Percentiles rank a stretch among this genome's conserved stretches.
Conservation (phyloP, 2,113 vertebrate genomes). For the Pholis gunnellus region DNA sequence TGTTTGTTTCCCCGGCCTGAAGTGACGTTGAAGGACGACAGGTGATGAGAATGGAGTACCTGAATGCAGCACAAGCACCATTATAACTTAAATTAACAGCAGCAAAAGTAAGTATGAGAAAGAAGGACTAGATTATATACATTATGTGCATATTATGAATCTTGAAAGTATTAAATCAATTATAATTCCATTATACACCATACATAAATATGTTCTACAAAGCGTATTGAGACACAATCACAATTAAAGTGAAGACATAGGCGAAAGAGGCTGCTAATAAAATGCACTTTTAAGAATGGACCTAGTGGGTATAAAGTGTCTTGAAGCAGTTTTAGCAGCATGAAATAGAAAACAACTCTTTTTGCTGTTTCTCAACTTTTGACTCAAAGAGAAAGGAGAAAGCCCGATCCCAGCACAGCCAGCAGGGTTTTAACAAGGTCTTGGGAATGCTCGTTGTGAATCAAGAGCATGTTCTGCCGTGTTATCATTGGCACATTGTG, state of each 20-base stretch:
- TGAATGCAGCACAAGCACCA: neutral
- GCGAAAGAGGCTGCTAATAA: neutral
- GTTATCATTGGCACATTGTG: slow-evolving; percentile 18
- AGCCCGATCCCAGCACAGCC: neutral
- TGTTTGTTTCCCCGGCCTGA: neutral
- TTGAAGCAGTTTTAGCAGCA: neutral
- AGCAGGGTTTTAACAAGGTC: neutral
- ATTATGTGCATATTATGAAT: neutral
- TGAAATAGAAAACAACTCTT: neutral
- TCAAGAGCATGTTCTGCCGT: neutral
- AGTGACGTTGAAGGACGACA: too few relatives aligned
- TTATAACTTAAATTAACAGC: too few relatives aligned
- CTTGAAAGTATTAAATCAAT: neutral
- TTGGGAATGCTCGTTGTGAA: slow-evolving; percentile 4
- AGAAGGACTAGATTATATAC: neutral
- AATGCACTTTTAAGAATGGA: neutral
- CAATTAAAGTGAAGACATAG: neutral
- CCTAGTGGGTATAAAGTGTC: neutral
- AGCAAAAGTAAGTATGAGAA: too few relatives aligned
- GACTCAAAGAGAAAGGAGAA: neutral
- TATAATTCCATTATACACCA: neutral
- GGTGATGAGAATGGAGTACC: neutral
- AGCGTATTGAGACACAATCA: neutral
- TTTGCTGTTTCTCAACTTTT: neutral
- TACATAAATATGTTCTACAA: neutral